Conservation (phyloP, 2,888 invertebrate genomes). For the Barypeithes pellucidus region DNA sequence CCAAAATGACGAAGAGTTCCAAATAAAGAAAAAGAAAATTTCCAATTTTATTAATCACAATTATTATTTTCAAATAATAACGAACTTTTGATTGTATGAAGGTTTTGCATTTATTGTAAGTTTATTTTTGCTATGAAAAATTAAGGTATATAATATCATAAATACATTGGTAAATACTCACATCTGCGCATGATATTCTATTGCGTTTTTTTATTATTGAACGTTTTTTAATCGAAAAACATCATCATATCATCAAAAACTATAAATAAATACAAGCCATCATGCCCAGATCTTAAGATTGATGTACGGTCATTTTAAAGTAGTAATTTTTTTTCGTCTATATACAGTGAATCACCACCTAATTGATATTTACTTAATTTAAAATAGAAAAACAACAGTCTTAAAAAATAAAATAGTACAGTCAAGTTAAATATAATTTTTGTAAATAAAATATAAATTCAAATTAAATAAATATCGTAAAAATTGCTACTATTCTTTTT, state of each 20-base stretch:
- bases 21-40: constrained; percentile 6
- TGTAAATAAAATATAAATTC: constrained; percentile 50
- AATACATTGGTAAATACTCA: constrained; percentile 57
- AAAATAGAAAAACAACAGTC: constrained; percentile 53
- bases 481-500: constrained; percentile 54
- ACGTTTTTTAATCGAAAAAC: constrained; percentile 17
- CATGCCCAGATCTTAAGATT: constrained; percentile 61
- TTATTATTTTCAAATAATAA: constrained; percentile 28
- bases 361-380: constrained; percentile 59
- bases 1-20: constrained; percentile 1
- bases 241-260: constrained; percentile 30
- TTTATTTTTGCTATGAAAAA: constrained; percentile 39
- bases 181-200: constrained; percentile 61
- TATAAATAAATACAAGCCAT: constrained; percentile 49
- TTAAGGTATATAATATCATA: constrained; percentile 56
- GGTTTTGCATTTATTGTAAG: constrained; percentile 29
- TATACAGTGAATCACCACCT: constrained; percentile 53
- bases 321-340: constrained; percentile 57
- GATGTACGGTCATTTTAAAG: constrained; percentile 68
- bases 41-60: constrained; percentile 19
- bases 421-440: constrained; percentile 39
- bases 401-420: constrained; percentile 47
- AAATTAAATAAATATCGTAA: constrained; percentile 62
- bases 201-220: constrained; percentile 42
- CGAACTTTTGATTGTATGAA: constrained; percentile 34